Conservation (phyloP, 2,113 vertebrate species). For the Ciconia maguari region DNA sequence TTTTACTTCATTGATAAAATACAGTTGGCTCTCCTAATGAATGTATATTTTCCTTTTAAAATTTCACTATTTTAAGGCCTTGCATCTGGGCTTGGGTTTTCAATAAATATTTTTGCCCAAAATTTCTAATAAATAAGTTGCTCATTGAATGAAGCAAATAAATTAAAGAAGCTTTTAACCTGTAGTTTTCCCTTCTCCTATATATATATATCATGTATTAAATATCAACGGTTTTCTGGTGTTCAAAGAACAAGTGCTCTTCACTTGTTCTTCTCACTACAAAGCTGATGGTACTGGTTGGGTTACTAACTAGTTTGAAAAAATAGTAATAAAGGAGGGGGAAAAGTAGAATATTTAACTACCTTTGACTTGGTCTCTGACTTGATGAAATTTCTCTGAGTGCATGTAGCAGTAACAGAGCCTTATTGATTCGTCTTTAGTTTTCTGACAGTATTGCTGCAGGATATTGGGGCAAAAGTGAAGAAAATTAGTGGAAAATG, state of each 20-base stretch:
- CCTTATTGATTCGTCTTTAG: background rate
- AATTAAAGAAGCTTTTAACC: background rate
- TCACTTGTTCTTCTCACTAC: background rate
- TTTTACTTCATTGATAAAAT: background rate
- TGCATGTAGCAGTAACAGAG: background rate
- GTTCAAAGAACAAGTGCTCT: background rate
- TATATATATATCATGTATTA: background rate
- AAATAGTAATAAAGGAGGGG: background rate
- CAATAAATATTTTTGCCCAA: background rate
- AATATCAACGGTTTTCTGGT: background rate
- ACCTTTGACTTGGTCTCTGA: background rate
- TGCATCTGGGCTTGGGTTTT: background rate
- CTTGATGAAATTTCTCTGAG: background rate
- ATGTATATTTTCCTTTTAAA: background rate
- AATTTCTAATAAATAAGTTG: background rate
- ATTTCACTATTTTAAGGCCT: background rate
- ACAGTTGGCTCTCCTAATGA: background rate
- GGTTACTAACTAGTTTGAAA: background rate
- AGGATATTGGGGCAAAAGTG: background rate
- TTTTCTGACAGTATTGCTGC: background rate
- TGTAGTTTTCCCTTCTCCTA: background rate
- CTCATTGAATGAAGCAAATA: background rate
- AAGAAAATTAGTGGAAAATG: background rate
- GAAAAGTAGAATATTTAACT: background rate
- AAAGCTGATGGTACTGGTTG: background rate